These are phyloP conservation scores for Psittacula derbiana DNA, from an alignment of 2,797 vertebrate genomes.

Conservation along the genomic window DNA sequence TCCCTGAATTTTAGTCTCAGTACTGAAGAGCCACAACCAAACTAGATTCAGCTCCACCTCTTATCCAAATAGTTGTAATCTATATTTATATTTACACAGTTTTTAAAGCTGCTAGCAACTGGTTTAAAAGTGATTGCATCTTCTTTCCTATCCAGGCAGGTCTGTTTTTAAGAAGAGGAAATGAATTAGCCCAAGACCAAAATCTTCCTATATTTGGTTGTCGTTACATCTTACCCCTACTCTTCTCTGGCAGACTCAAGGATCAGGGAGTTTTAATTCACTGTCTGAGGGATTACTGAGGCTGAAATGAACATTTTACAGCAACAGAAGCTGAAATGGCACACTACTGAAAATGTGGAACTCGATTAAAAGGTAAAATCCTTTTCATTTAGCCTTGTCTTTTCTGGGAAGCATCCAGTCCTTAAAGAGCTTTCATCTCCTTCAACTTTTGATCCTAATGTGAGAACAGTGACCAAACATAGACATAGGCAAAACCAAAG, in stretches of 20 bases:
- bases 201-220: background rate
- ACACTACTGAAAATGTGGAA: background rate
- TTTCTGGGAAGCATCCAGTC: background rate
- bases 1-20: background rate
- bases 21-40: background rate
- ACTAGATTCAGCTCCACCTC: background rate
- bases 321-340: background rate
- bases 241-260: background rate
- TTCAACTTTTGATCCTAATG: background rate
- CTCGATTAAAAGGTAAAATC: conserved; percentile 13
- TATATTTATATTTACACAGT: background rate
- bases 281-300: background rate
- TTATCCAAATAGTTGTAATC: background rate
- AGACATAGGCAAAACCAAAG: background rate
- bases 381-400: background rate
- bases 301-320: background rate
- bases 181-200: background rate
- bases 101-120: background rate
- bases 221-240: background rate
- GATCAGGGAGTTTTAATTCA: background rate
- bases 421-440: background rate
- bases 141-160: background rate
- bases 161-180: background rate
- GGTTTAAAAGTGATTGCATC: background rate
- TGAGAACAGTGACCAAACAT: background rate